Conservation (phyloP, 2,113 vertebrate genomes). For the Pantherophis guttatus region DNA sequence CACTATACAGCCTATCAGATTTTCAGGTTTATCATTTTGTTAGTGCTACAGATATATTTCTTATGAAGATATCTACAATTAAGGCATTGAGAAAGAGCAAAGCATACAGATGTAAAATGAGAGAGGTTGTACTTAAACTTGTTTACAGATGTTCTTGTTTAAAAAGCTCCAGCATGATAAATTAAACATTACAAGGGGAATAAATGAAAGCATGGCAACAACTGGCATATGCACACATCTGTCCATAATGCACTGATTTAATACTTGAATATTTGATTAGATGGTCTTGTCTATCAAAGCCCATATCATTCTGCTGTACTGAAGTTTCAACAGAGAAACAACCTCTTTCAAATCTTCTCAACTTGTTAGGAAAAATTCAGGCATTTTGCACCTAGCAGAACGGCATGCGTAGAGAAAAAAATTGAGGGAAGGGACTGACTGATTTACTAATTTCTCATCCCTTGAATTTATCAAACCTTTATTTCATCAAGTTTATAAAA, state of each 20-base stretch:
- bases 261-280: conserved; percentile 75
- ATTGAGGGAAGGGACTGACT: not conserved
- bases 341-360: conserved; percentile 38
- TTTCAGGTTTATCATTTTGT: conserved; percentile 19
- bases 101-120: conserved; percentile 58
- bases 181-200: conserved; percentile 72
- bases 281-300: conserved; percentile 49
- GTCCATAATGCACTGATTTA: conserved; percentile 65
- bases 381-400: not conserved
- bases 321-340: conserved; percentile 33
- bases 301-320: conserved; percentile 39
- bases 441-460: not conserved
- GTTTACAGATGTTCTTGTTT: conserved; percentile 74
- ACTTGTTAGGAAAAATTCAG: not conserved
- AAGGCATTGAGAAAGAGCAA: conserved; percentile 61
- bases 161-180: conserved; percentile 71
- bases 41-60: conserved; percentile 54
- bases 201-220: conserved; percentile 64
- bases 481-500: not conserved
- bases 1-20: conserved; percentile 46
- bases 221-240: conserved; percentile 64
- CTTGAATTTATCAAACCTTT: not conserved
- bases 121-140: conserved; percentile 70
- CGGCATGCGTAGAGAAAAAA: not conserved
- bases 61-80: conserved; percentile 71